Conservation (phyloP, 2,888 invertebrate species). For the Euclidia mi region DNA sequence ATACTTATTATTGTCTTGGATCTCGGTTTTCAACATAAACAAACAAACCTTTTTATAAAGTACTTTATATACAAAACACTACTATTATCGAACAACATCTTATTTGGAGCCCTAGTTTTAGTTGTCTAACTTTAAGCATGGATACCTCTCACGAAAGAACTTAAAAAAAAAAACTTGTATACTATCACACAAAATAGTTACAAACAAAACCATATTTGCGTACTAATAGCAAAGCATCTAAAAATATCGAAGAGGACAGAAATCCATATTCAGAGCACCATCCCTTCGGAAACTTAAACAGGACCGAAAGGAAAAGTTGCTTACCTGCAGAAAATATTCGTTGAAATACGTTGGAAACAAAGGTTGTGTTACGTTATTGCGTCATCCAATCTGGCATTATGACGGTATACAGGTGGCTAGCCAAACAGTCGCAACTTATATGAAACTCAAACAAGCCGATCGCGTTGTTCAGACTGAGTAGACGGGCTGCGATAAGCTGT, state of each 20-base stretch:
- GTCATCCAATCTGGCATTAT: conserved; percentile 38
- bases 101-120: no score
- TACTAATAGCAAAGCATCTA: not conserved
- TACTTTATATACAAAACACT: no score
- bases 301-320: conserved; percentile 5
- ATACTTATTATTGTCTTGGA: no score
- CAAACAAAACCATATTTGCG: not conserved
- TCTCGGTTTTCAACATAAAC: no score
- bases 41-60: no score
- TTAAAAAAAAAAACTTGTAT: no score
- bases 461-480: not conserved
- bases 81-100: no score
- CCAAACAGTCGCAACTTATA: conserved; percentile 22
- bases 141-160: no score
- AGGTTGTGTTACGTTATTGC: conserved; percentile 18
- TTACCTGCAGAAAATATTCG: conserved; percentile 11
- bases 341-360: conserved; percentile 11
- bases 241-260: not conserved
- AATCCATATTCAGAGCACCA: not conserved
- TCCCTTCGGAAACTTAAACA: conserved; percentile 7
- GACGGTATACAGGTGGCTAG: conserved; percentile 23
- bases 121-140: no score
- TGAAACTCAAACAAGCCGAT: no score
- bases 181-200: no score
- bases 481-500: conserved; percentile 6